Conservation (phyloP, 1,140 invertebrate species). For the Andrena cerasifolii region DNA sequence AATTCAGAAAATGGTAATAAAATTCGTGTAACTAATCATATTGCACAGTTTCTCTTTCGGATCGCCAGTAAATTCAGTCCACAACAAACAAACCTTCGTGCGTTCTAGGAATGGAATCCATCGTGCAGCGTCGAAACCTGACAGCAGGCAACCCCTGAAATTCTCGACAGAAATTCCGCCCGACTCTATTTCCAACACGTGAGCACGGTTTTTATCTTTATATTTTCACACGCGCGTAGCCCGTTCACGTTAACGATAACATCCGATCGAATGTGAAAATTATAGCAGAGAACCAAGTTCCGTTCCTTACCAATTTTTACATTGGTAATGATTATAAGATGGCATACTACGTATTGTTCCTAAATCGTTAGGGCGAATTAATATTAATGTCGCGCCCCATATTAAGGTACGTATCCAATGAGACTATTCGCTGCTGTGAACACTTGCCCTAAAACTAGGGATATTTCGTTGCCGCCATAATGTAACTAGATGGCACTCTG, state of each 20-base stretch:
- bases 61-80: slow-evolving; percentile 25
- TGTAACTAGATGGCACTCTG: neutral
- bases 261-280: slow-evolving; percentile 5
- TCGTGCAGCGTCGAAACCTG: slow-evolving; percentile 72
- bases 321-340: slow-evolving; percentile 7
- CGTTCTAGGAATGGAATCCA: slow-evolving; percentile 90
- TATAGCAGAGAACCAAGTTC: neutral
- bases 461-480: neutral
- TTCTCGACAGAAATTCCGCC: neutral
- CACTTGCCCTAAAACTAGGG: neutral
- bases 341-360: neutral
- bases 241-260: neutral
- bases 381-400: neutral
- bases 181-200: neutral
- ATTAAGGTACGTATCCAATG: too few relatives aligned
- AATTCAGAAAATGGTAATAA: neutral
- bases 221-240: neutral
- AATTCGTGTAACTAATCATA: neutral
- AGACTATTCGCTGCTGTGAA: neutral
- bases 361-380: neutral
- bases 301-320: slow-evolving; percentile 11
- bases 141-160: neutral
- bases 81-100: slow-evolving; percentile 85
- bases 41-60: slow-evolving; percentile 10
- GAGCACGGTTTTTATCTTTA: neutral